Base-by-base conservation (phyloP, 2,797 vertebrate species). In the Lutjanus campechanus region DNA sequence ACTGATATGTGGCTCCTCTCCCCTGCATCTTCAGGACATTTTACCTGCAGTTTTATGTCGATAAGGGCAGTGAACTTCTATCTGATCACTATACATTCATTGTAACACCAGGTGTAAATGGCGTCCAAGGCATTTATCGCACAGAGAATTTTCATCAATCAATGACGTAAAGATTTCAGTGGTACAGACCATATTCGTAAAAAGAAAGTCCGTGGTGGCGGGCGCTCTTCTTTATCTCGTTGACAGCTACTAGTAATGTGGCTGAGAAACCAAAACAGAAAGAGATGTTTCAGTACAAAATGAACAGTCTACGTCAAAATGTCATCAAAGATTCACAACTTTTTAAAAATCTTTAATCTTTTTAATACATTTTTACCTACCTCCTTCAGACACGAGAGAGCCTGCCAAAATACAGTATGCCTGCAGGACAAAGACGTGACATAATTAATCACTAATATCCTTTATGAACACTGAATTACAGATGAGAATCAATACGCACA, bases 371-470 rank as follows among this genome's bases (percentile, higher is more conserved):
- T 36, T 36, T 16, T 64, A 72, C 95, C 0, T 94, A 99, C 98
- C 98, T 98, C 98, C 98, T 97, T 99, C 98, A 83, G 98, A 99
- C 22, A 99, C 97, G 90, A 99, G 89, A 16, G 98, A 99, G 70
- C 98, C 98, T 3, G 98, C 98, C 93, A 99, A 95, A 94, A 99
- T 99, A 92, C 96, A 99, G 86, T 99, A 99, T 7, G 98, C 98
- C 98, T 99, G 85, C 10, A 74, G 90, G n/a, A 81, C 22, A 83
- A 25, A 75, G 19, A 44, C 0, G 1, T 9, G 8, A 69, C 7
- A 19, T 36, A 15, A 53, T 12, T 7, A 2, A 22, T 7, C 9
- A 17, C 36, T 54, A 16, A 16, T n/a, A 2, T 49, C 5, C 10
- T 62, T 9, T 19, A 29, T 16, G 7, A 12, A 46, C 13, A 17